phyloP scores from a whole-genome alignment of 2,113 vertebrate species.

The Motacilla tschutschensis region DNA sequence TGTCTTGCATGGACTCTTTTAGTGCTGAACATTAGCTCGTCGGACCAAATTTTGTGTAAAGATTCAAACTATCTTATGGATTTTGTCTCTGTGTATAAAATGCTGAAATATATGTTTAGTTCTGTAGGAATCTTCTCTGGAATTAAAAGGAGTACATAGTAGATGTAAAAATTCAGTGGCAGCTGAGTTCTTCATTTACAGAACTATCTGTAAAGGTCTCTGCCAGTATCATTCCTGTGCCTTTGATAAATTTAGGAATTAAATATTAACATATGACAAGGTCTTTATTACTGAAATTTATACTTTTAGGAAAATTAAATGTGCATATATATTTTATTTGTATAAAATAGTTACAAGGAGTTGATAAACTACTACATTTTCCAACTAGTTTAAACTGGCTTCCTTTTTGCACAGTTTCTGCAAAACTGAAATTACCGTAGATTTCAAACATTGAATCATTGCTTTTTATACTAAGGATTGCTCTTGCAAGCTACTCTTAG shows the following conservation, averaged over 20 bases:
- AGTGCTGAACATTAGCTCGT: not conserved
- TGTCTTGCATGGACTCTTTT: not conserved
- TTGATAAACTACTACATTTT: not conserved
- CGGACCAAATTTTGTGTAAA: not conserved
- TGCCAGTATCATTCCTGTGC: not conserved
- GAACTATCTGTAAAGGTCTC: not conserved
- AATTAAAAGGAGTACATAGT: not conserved
- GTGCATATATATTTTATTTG: not conserved
- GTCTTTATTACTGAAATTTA: not conserved
- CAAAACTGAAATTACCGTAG: not conserved
- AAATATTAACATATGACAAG: not conserved
- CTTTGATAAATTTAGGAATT: not conserved
- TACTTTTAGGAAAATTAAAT: not conserved
- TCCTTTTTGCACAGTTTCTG: not conserved
- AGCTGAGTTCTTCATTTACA: not conserved
- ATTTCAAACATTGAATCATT: not conserved
- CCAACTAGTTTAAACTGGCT: not conserved
- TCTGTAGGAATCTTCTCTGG: not conserved
- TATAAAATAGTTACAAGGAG: not conserved
- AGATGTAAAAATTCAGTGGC: not conserved
- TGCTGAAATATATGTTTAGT: not conserved
- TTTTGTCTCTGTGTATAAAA: not conserved
- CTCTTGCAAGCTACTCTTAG: not conserved
- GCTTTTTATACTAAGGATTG: not conserved
- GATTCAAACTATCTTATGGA: not conserved